phyloP scores from a whole-genome alignment of 2,888 invertebrate species.

The Heliconius ismenius region DNA sequence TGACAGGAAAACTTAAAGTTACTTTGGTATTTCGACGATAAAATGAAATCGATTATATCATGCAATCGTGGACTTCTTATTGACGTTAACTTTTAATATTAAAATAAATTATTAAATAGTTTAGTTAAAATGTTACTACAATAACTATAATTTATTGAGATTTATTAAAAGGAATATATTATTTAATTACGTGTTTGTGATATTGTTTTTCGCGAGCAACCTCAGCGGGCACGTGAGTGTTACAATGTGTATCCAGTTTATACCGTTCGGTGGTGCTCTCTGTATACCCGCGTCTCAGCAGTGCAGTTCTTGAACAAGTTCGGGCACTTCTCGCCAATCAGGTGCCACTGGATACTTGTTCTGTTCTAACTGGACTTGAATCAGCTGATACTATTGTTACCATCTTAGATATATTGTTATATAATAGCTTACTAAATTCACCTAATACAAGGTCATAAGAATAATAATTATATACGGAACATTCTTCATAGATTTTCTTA shows the following conservation, averaged over 20 bases:
- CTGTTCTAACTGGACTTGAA: constrained; percentile 79
- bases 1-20: constrained; percentile 30
- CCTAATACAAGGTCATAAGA: background rate
- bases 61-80: background rate
- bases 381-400: constrained; percentile 74
- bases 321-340: constrained; percentile 76
- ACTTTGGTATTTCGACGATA: constrained; percentile 16
- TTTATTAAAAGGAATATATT: background rate
- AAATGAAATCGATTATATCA: constrained; percentile 5
- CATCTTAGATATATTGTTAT: constrained; percentile 53
- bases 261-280: constrained; percentile 71
- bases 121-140: background rate
- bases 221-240: constrained; percentile 73
- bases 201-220: constrained; percentile 50
- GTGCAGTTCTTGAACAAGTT: constrained; percentile 76
- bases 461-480: background rate
- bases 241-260: constrained; percentile 76
- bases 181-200: constrained; percentile 6
- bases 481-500: background rate
- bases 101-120: background rate
- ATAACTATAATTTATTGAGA: background rate
- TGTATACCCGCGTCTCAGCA: constrained; percentile 57
- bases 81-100: background rate
- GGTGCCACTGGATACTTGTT: constrained; percentile 79
- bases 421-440: constrained; percentile 2